Base-by-base conservation (phyloP, 2,888 invertebrate genomes). In the Parochlus steinenii region DNA sequence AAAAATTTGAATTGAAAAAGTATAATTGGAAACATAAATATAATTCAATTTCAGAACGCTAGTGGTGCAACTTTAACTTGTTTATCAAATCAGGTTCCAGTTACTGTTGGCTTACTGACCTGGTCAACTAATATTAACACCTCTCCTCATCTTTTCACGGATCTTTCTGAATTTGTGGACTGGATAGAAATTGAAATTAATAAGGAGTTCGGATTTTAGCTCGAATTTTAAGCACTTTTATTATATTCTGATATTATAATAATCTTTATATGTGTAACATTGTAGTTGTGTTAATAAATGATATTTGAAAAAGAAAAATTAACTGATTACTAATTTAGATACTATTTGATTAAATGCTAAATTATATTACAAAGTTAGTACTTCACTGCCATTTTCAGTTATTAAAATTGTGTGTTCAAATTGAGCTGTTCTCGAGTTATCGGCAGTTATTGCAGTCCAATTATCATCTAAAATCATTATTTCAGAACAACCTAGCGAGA, bases 331-430 rank as follows among this genome's bases (percentile, higher is more conserved):
- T n/a, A n/a, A n/a, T n/a, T n/a, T n/a, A n/a, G n/a, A n/a, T n/a
- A n/a, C n/a, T n/a, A n/a, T n/a, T n/a, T n/a, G n/a, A n/a, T n/a
- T n/a, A n/a, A n/a, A n/a, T n/a, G n/a, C n/a, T 24, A 24, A 26
- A 30, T 38, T 42, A 12, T 42, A 40, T 40, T 48, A 53, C 31
- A 51, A 45, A 4, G 92, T 93, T 11, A 95, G 63, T 41, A 92
- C 68, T 50, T 89, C 81, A 18, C 62, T 71, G 0, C 89, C 87
- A 40, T 62, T 47, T 4, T 74, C 65, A 2, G 86, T 89, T 20
- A 95, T 74, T 1, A 90, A 63, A 35, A 95, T 64, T 0, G 93
- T 93, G 52, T 93, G 90, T 57, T 95, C 95, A 45, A 73, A 77
- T 58, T 95, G 93, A 2, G 92, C 89, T 3, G 82, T 73, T 45